Base-by-base conservation (phyloP, 1,140 invertebrate genomes). In the Bombus terrestris region DNA sequence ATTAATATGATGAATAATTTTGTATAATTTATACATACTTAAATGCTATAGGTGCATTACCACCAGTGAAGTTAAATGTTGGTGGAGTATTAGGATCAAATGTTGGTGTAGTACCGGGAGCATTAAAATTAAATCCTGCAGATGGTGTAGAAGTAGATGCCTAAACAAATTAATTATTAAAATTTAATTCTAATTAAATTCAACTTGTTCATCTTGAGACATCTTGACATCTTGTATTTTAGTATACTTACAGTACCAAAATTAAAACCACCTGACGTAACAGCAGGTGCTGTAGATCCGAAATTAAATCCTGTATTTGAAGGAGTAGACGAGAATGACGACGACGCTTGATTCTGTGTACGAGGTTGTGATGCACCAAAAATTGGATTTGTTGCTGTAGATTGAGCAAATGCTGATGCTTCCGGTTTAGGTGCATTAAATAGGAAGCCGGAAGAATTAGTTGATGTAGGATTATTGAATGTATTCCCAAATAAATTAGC, bases 51-150 rank as follows among this genome's bases (percentile, higher is more conserved):
- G 94, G 92, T 73, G 91, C 91, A 81, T 90, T 93, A 12, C 95
- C 94, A 32, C 93, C 93, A 35, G 95, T 95, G 43, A 95, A 95
- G 39, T 95, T 95, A 76, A 94, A 95, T 1, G 92, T 92, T 43
- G 95, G 94, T 79, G 89, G 88, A 59, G 92, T 91, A 68, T 94
- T 94, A 2, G 94, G 95, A 91, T 95, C 92, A 62, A 95, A 95
- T 37, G 91, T 22, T 22, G 90, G 86, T 68, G 91, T 53, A 76
- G 86, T 66, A 37, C 6, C 74, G n/a, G 93, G 90, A 64, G 93
- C 87, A 91, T 93, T 95, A 71, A 94, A 95, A 53, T 93, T 94
- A 79, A 92, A 95, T 72, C 93, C 89, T 75, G 86, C 85, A 28
- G 92, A 80, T 35, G 93, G 83, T 28, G 92, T 47, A 73, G 93